Evolutionary conservation across 1,140 invertebrate species (phyloP), one percentile per base, ranked within the genome.

Genomic region (Trichonephila clavipes): DNA sequence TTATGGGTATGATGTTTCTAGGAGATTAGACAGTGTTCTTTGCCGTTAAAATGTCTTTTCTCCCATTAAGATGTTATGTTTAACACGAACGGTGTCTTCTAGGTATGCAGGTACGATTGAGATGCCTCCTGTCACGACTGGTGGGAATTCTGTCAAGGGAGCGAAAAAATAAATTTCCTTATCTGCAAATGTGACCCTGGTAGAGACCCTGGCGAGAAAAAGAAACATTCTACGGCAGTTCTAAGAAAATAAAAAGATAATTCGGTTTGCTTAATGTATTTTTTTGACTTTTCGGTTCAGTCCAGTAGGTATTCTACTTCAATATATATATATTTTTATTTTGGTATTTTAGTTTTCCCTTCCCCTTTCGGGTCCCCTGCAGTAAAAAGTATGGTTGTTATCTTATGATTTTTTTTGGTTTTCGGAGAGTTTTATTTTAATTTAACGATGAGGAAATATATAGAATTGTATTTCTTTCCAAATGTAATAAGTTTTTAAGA

Each of bases 21-120:
- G 21, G 21, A 83, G 90, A 92, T 92, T 85, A 92, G 90, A 90
- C 28, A 21, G 40, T 90, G 89, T 90, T 82, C 61, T 24, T 92
- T 7, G 81, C 59, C 90, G 77, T 85, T 69, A 66, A 92, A 92
- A 92, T 44, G 34, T 59, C 59, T 40, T 88, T 88, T 61, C 69
- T 89, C 64, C 90, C 89, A 82, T 62, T 90, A 40, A 69, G 66
- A 59, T 34, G 58, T 81, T 90, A 81, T 81, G 69, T 81, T 90
- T 16, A 77, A 92, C 81, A 85, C 77, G 40, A n/a, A 62, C 59
- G 18, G 61, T 40, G 77, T 77, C 59, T 82, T 58, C 6, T 16
- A 90, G 77, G 77, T 51, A 82, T 82, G 58, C 44, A 69, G 34
- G 34, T 44, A 61, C 77, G 81, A 92, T 92, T 83, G 90, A 92